These are phyloP conservation scores for Thaumetopoea pityocampa DNA, from an alignment of 1,140 invertebrate genomes.

Conservation along the genomic window DNA sequence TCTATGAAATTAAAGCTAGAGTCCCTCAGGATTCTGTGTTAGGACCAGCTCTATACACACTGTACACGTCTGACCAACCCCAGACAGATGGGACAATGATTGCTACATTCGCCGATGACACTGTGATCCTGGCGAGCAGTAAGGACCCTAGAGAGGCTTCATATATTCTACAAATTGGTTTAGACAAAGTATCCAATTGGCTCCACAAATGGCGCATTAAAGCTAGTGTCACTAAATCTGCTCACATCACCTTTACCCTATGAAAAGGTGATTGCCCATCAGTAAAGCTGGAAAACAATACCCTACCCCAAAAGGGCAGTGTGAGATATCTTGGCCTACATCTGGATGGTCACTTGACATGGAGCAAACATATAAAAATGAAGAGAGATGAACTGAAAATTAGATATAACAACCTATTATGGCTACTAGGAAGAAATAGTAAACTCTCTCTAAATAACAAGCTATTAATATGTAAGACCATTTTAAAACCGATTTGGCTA, in stretches of 20 bases:
- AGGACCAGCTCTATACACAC: neutral
- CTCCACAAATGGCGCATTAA: constrained; percentile 20
- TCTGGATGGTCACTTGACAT: constrained; percentile 11
- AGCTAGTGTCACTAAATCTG: constrained; percentile 17
- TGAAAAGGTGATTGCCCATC: constrained; percentile 10
- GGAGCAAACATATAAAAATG: constrained; percentile 8
- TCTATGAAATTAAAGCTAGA: neutral
- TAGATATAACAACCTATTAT: neutral
- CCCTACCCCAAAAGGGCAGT: constrained; percentile 3
- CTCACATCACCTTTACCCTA: constrained; percentile 21
- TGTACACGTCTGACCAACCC: constrained; percentile 1
- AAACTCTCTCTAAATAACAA: constrained; percentile 11
- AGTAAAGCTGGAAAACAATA: constrained; percentile 2
- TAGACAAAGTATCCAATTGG: constrained; percentile 18
- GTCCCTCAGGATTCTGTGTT: neutral
- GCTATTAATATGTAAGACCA: constrained; percentile 4
- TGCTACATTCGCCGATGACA: constrained; percentile 14
- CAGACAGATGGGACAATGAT: neutral
- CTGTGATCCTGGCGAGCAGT: constrained; percentile 5
- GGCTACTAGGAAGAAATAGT: constrained; percentile 2
- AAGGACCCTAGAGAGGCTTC: constrained; percentile 11
- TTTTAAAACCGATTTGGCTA: constrained; percentile 4
- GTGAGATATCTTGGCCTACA: constrained; percentile 21
- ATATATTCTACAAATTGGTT: constrained; percentile 6
- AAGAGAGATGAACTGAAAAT: constrained; percentile 8